Conservation (phyloP, 2,113 vertebrate genomes). For the Malurus melanocephalus region DNA sequence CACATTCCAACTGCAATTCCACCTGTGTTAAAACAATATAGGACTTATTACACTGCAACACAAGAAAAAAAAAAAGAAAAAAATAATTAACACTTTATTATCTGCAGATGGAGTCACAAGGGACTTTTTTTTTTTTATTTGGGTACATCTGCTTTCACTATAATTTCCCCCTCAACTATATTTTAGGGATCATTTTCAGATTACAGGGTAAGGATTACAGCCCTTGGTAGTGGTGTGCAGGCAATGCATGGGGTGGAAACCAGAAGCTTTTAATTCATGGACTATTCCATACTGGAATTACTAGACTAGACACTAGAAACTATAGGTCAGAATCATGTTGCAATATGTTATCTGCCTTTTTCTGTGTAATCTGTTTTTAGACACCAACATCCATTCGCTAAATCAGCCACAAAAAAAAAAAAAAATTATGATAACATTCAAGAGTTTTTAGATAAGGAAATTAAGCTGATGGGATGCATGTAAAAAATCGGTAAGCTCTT, state of each 20-base stretch:
- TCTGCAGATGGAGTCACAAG: neutral
- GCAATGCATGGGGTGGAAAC: neutral
- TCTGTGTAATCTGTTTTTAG: neutral
- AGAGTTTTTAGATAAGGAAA: constrained; percentile 44
- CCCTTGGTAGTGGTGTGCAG: neutral
- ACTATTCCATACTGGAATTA: neutral
- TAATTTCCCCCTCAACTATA: neutral
- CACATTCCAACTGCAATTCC: neutral
- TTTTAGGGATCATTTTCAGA: neutral
- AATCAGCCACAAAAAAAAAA: neutral
- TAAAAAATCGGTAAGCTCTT: constrained; percentile 20
- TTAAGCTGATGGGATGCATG: constrained; percentile 11
- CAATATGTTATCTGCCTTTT: neutral
- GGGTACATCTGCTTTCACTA: neutral
- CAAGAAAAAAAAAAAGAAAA: neutral
- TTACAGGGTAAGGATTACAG: neutral
- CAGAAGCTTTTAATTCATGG: neutral
- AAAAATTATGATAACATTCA: constrained; percentile 26
- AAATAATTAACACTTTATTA: neutral
- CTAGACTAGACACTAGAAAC: neutral
- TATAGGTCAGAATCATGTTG: neutral
- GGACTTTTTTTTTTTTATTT: neutral
- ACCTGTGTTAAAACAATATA: neutral
- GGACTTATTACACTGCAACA: constrained; percentile 5
- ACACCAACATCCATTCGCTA: neutral